Evolutionary conservation across 2,888 invertebrate species (phyloP), one percentile per base, ranked within the genome.

Genomic region (Alcis repandata): DNA sequence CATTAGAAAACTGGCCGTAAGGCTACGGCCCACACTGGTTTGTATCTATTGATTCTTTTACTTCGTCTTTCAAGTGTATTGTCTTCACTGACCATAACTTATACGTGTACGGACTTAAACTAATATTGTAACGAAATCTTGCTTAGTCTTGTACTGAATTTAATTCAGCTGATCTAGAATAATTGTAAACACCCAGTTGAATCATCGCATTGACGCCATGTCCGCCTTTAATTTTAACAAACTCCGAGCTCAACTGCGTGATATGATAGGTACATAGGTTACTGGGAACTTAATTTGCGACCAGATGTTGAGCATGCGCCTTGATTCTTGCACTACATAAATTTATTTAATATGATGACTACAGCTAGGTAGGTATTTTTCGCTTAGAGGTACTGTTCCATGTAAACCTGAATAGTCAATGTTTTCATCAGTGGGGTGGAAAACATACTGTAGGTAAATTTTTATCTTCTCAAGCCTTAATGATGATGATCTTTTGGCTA

Each of bases 161-260:
- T 32, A 32, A 48, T 45, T 41, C 51, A 27, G 49, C n/a, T 51
- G 17, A 52, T 38, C 7, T 49, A 6, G 27, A 27, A 27, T 27
- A 0, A 36, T 36, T 33, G 51, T 51, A 51, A 48, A 19, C 49
- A 52, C 61, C 68, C 59, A 60, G 77, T 79, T 83, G 82, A 83
- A 72, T 83, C 82, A 83, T 78, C 72, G 41, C 49, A 65, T 65
- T 83, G 80, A 82, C 79, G 82, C 82, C 82, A 80, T 80, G 74
- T 75, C 74, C 54, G 67, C 62, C 61, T 76, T 63, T 73, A 77
- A 77, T 75, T 80, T 79, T 79, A 78, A 82, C 76, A 77, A 77
- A 73, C 60, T 63, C 20, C 56, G 58, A 45, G 63, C 56, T 68
- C 15, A 22, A 48, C 51, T 66, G 51, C 59, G 20, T 20, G 22